phyloP scores from a whole-genome alignment of 2,113 vertebrate species.

The Oncorhynchus clarkii region DNA sequence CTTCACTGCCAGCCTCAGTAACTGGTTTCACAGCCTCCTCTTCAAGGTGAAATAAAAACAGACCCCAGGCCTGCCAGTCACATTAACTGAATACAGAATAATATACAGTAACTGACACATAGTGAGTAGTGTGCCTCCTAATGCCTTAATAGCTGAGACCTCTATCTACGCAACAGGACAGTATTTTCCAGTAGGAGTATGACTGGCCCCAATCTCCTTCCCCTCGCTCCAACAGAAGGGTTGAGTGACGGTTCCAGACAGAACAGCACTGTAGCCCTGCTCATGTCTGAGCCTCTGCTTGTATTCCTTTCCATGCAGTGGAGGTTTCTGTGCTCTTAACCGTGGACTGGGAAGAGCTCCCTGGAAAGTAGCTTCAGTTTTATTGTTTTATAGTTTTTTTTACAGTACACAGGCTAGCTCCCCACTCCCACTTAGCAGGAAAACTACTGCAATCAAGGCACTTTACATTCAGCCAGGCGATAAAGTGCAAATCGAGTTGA shows the following conservation, averaged over 20 bases:
- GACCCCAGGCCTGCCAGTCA: too few species aligned
- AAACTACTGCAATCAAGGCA: not conserved
- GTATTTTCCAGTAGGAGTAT: not conserved
- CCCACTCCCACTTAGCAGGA: not conserved
- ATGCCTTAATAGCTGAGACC: too few species aligned
- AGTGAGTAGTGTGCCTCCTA: too few species aligned
- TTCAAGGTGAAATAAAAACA: too few species aligned
- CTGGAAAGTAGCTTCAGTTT: not conserved
- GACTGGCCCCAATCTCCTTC: not conserved
- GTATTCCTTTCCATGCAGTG: too few species aligned
- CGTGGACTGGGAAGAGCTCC: not conserved
- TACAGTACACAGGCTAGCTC: not conserved
- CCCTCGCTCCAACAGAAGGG: not conserved
- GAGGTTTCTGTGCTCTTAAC: not conserved
- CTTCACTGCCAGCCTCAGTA: too few species aligned
- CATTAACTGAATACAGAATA: too few species aligned
- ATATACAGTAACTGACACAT: too few species aligned
- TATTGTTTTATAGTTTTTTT: not conserved
- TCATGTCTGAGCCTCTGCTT: too few species aligned
- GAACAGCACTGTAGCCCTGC: not conserved
- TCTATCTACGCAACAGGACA: too few species aligned
- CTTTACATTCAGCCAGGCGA: constrained; percentile 2
- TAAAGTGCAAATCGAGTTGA: not conserved
- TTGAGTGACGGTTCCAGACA: not conserved
- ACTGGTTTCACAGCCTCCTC: too few species aligned